Evolutionary conservation across 1,140 invertebrate genomes (phyloP).

Genomic region (Cryptotermes secundus): DNA sequence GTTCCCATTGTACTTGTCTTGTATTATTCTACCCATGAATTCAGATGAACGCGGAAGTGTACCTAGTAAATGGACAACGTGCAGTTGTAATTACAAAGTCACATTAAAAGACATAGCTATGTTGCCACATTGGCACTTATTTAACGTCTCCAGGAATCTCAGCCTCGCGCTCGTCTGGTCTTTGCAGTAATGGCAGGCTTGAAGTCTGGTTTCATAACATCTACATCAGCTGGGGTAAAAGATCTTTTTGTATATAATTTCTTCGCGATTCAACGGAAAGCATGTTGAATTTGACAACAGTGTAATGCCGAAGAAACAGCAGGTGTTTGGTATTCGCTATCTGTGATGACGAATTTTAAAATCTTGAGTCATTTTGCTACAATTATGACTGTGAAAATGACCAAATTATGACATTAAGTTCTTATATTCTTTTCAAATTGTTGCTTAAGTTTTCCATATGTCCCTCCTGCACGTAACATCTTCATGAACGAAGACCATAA

Average conservation of each 20-base stretch:
- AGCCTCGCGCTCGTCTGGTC: background rate
- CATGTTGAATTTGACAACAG: background rate
- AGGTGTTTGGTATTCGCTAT: background rate
- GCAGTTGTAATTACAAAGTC: background rate
- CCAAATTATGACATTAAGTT: background rate
- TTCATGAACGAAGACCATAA: no score
- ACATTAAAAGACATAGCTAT: conserved; percentile 4
- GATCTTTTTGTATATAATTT: background rate
- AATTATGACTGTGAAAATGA: background rate
- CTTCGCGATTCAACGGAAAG: background rate
- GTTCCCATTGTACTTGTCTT: background rate
- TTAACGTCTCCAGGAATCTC: background rate
- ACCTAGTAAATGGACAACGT: background rate
- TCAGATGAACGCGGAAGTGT: conserved; percentile 18
- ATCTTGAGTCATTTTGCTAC: background rate
- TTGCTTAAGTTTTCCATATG: background rate
- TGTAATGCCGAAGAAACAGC: background rate
- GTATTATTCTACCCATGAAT: conserved; percentile 9
- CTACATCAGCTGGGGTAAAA: background rate
- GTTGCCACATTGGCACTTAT: conserved; percentile 2
- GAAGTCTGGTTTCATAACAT: background rate
- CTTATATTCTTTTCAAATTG: background rate
- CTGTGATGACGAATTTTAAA: background rate
- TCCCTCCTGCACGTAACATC: background rate
- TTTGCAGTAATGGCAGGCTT: background rate